phyloP scores from a whole-genome alignment of 2,888 invertebrate species.

The Pachliopta kotzebuea region DNA sequence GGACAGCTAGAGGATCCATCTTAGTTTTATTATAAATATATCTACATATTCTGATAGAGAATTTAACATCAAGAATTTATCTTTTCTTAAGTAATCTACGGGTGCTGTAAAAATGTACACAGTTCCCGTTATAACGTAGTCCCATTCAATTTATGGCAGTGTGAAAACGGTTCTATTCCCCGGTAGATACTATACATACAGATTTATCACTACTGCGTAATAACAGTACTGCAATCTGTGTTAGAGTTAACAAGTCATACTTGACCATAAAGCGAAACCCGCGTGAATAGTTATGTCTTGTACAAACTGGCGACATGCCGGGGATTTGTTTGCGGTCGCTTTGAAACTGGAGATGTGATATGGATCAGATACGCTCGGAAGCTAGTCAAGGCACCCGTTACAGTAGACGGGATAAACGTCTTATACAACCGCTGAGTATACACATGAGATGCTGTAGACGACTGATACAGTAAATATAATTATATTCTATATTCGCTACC shows the following conservation, averaged over 20 bases:
- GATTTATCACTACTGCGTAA: conserved; percentile 10
- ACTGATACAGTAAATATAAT: neutral
- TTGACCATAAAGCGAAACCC: conserved; percentile 10
- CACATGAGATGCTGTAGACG: conserved; percentile 2
- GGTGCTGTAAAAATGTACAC: neutral
- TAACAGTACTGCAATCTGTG: conserved; percentile 10
- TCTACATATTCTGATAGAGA: too few species aligned
- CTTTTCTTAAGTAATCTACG: neutral
- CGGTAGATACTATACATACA: conserved; percentile 1
- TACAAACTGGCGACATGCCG: conserved; percentile 17
- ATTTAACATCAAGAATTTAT: too few species aligned
- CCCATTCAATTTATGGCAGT: conserved; percentile 8
- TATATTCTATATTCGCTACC: neutral
- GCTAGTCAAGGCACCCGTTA: conserved; percentile 14
- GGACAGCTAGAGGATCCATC: too few species aligned
- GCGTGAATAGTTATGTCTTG: conserved; percentile 10
- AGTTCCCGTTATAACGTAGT: conserved; percentile 9
- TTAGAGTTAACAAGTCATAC: conserved; percentile 3
- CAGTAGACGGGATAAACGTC: conserved; percentile 12
- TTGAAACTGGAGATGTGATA: conserved; percentile 23
- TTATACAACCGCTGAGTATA: neutral
- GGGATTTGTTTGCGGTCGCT: conserved; percentile 26
- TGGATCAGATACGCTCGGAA: conserved; percentile 10
- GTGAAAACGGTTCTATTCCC: conserved; percentile 9
- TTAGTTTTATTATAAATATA: too few species aligned